These are phyloP conservation scores for Phataginus tetradactyla DNA, from an alignment of 2,797 vertebrate genomes.

Conservation along the genomic window DNA sequence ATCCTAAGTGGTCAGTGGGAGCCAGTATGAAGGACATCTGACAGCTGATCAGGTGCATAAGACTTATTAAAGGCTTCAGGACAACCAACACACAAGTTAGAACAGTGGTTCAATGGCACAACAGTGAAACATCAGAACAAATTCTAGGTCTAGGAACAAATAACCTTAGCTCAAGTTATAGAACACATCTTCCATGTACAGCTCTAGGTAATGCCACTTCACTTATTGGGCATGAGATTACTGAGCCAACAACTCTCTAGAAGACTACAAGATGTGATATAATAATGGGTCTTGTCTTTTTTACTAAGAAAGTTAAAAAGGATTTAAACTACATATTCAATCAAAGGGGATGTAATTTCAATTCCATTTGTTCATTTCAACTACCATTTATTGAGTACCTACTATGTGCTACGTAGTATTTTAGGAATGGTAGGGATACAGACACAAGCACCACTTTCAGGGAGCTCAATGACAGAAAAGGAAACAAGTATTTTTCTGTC, in stretches of 20 bases:
- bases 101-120: background rate
- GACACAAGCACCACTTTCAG: background rate
- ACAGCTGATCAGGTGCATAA: background rate
- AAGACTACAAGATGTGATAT: background rate
- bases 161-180: background rate
- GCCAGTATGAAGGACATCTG: background rate
- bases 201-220: background rate
- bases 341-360: background rate
- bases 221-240: background rate
- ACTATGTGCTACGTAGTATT: background rate
- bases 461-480: background rate
- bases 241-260: background rate
- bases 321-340: background rate
- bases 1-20: background rate
- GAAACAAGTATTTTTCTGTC: background rate
- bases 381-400: constrained; percentile 9
- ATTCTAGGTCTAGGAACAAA: background rate
- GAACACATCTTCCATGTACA: background rate
- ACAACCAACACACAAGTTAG: background rate
- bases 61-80: background rate
- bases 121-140: background rate
- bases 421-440: background rate
- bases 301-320: constrained; percentile 24
- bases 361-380: constrained; percentile 12
- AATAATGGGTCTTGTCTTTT: background rate